A percentile compares a stretch with the other conserved stretches of the same genome.
Conservation (phyloP, 2,113 vertebrate genomes). For the Jacana jacana region DNA sequence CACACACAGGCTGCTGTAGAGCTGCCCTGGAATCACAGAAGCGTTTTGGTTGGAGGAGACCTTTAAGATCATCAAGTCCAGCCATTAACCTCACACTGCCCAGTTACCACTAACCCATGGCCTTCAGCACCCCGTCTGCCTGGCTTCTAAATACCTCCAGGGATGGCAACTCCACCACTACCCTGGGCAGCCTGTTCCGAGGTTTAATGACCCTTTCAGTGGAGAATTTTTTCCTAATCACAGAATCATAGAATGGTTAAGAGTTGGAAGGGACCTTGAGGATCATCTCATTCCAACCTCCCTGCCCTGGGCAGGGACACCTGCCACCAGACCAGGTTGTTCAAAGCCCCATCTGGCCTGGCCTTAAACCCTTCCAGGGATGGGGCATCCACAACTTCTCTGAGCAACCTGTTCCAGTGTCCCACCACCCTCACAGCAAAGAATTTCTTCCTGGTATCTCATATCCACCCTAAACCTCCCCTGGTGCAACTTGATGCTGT, state of each 20-base stretch:
- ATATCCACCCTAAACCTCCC: neutral
- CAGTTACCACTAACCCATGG: neutral
- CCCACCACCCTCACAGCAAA: neutral
- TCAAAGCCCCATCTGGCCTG: no score
- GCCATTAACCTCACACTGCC: neutral
- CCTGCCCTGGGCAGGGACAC: no score
- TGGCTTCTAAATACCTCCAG: neutral
- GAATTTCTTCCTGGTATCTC: neutral
- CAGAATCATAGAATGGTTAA: no score
- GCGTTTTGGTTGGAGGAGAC: neutral
- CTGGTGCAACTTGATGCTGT: neutral
- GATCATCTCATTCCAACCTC: no score
- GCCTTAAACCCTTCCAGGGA: neutral
- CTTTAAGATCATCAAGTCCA: neutral
- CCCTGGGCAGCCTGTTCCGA: neutral
- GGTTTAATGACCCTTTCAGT: neutral
- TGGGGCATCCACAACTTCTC: neutral
- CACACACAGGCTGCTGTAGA: fast-evolving
- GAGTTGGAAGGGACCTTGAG: no score
- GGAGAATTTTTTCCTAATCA: neutral
- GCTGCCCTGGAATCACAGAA: neutral
- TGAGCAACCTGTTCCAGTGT: neutral
- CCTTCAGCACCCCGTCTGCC: neutral
- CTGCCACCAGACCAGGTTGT: no score
- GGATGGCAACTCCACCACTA: neutral